These are phyloP conservation scores for Mechanitis mazaeus DNA, from an alignment of 2,888 invertebrate genomes.

Conservation along the genomic window DNA sequence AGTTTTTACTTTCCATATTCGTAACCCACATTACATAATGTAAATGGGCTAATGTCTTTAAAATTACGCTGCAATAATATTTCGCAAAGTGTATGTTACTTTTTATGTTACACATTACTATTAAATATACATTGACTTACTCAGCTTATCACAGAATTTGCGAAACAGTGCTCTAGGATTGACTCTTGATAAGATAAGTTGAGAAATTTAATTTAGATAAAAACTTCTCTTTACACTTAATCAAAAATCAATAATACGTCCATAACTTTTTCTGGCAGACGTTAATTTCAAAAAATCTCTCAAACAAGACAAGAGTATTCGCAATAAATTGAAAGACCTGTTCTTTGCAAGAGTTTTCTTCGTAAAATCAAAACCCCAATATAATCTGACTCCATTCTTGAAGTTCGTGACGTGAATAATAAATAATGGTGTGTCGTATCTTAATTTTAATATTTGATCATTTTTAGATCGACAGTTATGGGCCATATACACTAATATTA, in stretches of 20 bases:
- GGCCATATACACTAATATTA: slow-evolving; percentile 3
- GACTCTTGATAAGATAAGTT: too few relatives aligned
- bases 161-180: too few relatives aligned
- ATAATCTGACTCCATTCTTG: slow-evolving; percentile 26
- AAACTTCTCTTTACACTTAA: too few relatives aligned
- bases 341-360: slow-evolving; percentile 19
- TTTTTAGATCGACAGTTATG: slow-evolving; percentile 13
- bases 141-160: too few relatives aligned
- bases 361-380: slow-evolving; percentile 26
- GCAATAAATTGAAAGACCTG: slow-evolving; percentile 22
- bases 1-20: background rate
- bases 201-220: too few relatives aligned
- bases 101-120: background rate
- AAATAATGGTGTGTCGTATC: slow-evolving; percentile 23
- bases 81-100: background rate
- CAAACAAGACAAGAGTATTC: slow-evolving; percentile 9
- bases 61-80: background rate
- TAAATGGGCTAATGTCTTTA: background rate
- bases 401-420: slow-evolving; percentile 27
- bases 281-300: too few relatives aligned
- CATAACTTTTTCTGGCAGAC: too few relatives aligned
- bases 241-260: too few relatives aligned
- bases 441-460: slow-evolving; percentile 28
- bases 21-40: background rate
- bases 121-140: too few relatives aligned